These are phyloP conservation scores for Poeciliopsis paucimaculata DNA, from an alignment of 2,797 vertebrate species.

Conservation along the genomic window DNA sequence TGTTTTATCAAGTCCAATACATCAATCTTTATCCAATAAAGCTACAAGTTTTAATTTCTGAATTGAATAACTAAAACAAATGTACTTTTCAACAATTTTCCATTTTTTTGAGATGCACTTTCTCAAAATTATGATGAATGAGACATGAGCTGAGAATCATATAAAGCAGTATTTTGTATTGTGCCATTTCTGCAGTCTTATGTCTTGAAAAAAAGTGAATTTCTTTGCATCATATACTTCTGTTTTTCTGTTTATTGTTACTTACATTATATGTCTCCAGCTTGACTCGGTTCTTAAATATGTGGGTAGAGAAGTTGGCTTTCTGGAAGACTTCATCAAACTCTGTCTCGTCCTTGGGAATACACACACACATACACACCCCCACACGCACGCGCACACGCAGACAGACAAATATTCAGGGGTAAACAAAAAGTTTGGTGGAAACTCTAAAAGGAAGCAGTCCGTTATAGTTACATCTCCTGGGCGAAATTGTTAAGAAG, in stretches of 20 bases:
- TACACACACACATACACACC: conserved; percentile 21
- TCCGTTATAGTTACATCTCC: conserved; percentile 22
- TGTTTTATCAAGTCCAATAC: background rate
- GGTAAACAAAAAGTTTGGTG: conserved; percentile 29
- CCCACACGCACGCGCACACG: conserved; percentile 19
- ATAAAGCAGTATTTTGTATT: conserved; percentile 19
- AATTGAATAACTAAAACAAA: background rate
- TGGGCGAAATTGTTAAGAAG: conserved; percentile 24
- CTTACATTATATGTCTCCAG: conserved; percentile 96
- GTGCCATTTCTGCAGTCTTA: conserved; percentile 29
- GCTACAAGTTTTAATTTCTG: background rate
- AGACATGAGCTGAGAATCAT: background rate
- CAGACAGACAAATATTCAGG: conserved; percentile 3
- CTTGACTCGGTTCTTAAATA: conserved; percentile 91
- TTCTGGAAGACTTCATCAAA: conserved; percentile 93
- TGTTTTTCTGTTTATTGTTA: conserved; percentile 41
- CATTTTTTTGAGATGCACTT: background rate
- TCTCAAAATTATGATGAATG: background rate
- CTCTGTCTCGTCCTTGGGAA: conserved; percentile 86
- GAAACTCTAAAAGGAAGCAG: conserved; percentile 28
- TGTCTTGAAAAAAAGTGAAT: conserved; percentile 23
- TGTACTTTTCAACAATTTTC: background rate
- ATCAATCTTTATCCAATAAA: background rate
- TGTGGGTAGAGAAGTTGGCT: conserved; percentile 87
- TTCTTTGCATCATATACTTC: conserved; percentile 13